Conservation (phyloP, 2,888 invertebrate genomes). For the Ephialtes manifestator region DNA sequence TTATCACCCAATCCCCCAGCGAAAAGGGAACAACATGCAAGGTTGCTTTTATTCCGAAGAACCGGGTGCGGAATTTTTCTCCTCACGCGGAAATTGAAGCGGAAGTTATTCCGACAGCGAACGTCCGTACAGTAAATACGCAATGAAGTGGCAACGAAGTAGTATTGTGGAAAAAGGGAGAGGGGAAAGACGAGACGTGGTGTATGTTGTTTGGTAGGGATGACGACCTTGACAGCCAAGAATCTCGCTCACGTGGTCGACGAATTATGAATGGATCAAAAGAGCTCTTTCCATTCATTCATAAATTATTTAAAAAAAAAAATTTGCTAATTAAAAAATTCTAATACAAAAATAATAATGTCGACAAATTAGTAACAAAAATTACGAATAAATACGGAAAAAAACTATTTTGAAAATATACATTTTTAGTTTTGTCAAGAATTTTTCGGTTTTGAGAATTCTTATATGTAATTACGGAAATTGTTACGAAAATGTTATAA, state of each 20-base stretch:
- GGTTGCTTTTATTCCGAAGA: background rate
- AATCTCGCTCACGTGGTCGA: constrained; percentile 61
- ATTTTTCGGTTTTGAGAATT: too few relatives aligned
- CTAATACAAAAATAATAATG: too few relatives aligned
- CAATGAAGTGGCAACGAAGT: constrained; percentile 29
- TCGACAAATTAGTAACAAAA: too few relatives aligned
- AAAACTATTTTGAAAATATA: too few relatives aligned
- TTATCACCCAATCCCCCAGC: background rate
- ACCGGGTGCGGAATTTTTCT: background rate
- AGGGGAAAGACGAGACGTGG: constrained; percentile 20
- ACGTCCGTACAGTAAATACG: constrained; percentile 1
- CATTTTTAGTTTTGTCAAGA: too few relatives aligned
- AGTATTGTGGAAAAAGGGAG: constrained; percentile 26
- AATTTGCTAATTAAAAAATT: background rate
- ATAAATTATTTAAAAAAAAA: background rate
- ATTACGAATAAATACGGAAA: too few relatives aligned
- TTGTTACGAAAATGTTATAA: too few relatives aligned
- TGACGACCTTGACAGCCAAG: constrained; percentile 55
- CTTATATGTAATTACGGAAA: too few relatives aligned
- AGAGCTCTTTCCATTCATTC: background rate
- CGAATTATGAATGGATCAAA: constrained; percentile 11
- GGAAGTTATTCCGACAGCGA: constrained; percentile 17
- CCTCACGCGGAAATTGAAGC: constrained; percentile 28
- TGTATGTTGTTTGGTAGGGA: constrained; percentile 52
- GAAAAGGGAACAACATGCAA: constrained; percentile 1